Percentiles rank a stretch among this genome's conserved stretches.
Conservation (phyloP, 2,888 invertebrate genomes). For the Nomada ruficornis region DNA sequence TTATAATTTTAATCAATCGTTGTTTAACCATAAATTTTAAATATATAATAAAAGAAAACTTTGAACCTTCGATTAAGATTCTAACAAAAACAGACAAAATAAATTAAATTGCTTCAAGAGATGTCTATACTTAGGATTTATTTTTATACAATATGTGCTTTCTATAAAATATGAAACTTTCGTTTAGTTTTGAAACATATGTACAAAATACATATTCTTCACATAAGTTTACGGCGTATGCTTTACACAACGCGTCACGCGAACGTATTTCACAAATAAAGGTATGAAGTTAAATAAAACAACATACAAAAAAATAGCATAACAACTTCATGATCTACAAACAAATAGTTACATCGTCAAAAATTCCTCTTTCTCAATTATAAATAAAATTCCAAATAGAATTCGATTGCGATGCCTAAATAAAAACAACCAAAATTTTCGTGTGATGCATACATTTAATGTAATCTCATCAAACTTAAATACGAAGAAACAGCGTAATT, state of each 20-base stretch:
- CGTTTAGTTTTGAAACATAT: conserved; percentile 47
- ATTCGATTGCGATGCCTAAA: conserved; percentile 5
- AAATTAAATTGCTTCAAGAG: background rate
- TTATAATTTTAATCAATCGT: too few species aligned
- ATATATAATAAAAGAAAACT: background rate
- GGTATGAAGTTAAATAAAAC: conserved; percentile 11
- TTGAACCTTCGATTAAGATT: background rate
- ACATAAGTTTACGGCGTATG: conserved; percentile 20
- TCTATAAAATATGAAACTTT: conserved; percentile 43
- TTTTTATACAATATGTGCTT: conserved; percentile 21
- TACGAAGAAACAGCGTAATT: conserved; percentile 2
- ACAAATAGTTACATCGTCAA: conserved; percentile 5
- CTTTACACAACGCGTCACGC: conserved; percentile 7
- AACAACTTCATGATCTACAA: background rate
- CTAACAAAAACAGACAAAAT: background rate
- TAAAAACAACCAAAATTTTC: background rate
- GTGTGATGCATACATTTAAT: conserved; percentile 6
- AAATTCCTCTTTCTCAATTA: background rate
- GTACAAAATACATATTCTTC: conserved; percentile 37
- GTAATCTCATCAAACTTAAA: background rate
- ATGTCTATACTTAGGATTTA: conserved; percentile 16
- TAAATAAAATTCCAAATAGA: background rate
- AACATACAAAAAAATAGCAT: conserved; percentile 8
- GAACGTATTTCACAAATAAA: conserved; percentile 16
- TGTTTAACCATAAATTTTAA: too few species aligned